Evolutionary conservation across 2,113 vertebrate genomes (phyloP), one percentile per base, ranked within the genome.

Genomic region (Tetrao urogallus): DNA sequence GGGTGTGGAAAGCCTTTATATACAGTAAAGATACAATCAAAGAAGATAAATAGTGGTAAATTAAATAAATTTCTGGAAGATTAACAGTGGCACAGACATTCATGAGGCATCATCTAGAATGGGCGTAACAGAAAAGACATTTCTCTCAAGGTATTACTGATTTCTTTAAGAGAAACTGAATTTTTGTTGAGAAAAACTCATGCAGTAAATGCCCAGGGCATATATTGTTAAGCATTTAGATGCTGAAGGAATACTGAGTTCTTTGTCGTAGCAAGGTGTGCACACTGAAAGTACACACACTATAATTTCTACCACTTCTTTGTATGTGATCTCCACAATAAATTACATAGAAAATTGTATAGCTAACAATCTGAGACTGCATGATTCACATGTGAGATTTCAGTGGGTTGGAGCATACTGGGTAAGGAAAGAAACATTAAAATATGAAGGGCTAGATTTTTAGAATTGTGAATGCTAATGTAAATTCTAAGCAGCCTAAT

Each of bases 401-500:
- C 63, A 84, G n/a, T 30, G 24, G 16, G n/a, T 7, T 86, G 80
- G 20, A 84, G 11, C n/a, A 54, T 18, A 75, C 8, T 65, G 45
- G 8, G 19, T 66, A 86, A 81, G 38, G 52, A 61, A 48, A 78
- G 52, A 58, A 73, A 66, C 2, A 13, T 56, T 43, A 61, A 54
- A 66, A 43, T 42, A 38, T 73, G 67, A 84, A 70, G 8, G 6
- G 81, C 32, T 89, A 54, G 21, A 63, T 76, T 27, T 58, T 64
- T 22, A 78, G 50, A 88, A 75, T 24, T 40, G 58, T 28, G 67
- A 38, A 36, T 71, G 27, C n/a, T n/a, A n/a, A n/a, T n/a, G n/a
- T n/a, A n/a, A n/a, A n/a, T 93, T 93, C 76, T 72, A 57, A 95
- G 57, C 5, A 82, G 32, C 16, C 82, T 72, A 57, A 75, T 72